These are phyloP conservation scores for Tenodera sinensis DNA, from an alignment of 2,888 invertebrate genomes.

Conservation along the genomic window DNA sequence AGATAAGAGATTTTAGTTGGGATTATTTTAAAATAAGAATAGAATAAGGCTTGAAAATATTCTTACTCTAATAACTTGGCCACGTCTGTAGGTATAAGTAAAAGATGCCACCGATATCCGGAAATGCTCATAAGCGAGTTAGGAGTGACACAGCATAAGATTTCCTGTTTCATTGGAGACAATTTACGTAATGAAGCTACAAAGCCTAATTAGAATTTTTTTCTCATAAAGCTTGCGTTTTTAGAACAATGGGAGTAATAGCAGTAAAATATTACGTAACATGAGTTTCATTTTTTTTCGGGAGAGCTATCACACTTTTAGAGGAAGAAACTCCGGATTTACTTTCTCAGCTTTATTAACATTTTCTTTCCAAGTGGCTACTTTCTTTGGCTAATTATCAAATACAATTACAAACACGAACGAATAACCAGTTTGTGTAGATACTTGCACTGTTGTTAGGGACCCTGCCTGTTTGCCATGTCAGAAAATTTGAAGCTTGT, in stretches of 20 bases:
- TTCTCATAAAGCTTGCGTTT: neutral
- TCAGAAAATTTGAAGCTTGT: too few relatives aligned
- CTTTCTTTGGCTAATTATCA: neutral
- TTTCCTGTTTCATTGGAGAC: neutral
- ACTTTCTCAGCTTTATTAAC: neutral
- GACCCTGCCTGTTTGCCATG: too few relatives aligned
- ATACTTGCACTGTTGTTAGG: too few relatives aligned
- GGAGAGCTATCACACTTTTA: neutral
- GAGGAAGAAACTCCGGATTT: neutral
- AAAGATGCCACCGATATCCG: too few relatives aligned
- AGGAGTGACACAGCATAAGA: neutral
- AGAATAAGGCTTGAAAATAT: too few relatives aligned
- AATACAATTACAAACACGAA: neutral
- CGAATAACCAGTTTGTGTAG: too few relatives aligned
- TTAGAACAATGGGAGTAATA: neutral
- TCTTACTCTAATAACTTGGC: too few relatives aligned
- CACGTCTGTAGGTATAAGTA: too few relatives aligned
- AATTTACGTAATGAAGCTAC: neutral
- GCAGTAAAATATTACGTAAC: neutral
- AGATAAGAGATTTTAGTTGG: too few relatives aligned
- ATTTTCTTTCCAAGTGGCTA: neutral
- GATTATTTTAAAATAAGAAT: too few relatives aligned
- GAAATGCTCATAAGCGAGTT: too few relatives aligned
- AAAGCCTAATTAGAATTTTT: neutral
- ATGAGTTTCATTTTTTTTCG: neutral